Evolutionary conservation across 1,140 invertebrate genomes (phyloP).

Genomic region (Drosophila leontia): DNA sequence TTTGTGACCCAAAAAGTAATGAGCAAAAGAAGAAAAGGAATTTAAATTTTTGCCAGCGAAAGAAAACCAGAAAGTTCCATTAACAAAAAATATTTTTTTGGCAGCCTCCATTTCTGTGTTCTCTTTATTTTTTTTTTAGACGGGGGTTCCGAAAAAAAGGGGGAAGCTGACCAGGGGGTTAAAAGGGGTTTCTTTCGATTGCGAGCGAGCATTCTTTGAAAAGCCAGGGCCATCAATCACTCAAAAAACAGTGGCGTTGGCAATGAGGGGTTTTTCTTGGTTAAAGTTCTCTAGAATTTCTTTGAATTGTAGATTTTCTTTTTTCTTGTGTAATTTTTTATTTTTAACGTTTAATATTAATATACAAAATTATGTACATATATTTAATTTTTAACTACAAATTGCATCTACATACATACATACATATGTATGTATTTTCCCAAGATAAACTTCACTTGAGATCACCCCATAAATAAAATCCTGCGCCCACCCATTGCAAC

Average conservation of each 20-base stretch:
- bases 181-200: slow-evolving; percentile 12
- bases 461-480: slow-evolving; percentile 1
- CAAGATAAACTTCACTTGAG: slow-evolving; percentile 2
- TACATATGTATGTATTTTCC: no score
- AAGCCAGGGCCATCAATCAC: slow-evolving; percentile 69
- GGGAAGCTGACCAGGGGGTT: slow-evolving; percentile 24
- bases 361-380: no score
- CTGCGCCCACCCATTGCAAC: not conserved
- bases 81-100: slow-evolving; percentile 79
- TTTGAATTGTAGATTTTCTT: not conserved
- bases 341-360: not conserved
- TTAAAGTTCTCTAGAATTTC: not conserved
- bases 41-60: slow-evolving; percentile 62
- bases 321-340: not conserved
- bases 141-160: slow-evolving; percentile 8
- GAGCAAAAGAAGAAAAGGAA: slow-evolving; percentile 50
- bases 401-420: no score
- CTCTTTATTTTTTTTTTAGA: slow-evolving; percentile 50
- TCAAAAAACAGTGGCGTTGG: slow-evolving; percentile 16
- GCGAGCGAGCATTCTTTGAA: slow-evolving; percentile 65
- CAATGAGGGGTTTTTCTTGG: not conserved
- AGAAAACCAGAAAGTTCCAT: slow-evolving; percentile 80
- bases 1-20: slow-evolving; percentile 51
- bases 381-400: no score
- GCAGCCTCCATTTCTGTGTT: slow-evolving; percentile 65